Percentiles rank a stretch among this genome's conserved stretches.
Conservation (phyloP, 2,797 vertebrate species). For the Notamacropus eugenii region DNA sequence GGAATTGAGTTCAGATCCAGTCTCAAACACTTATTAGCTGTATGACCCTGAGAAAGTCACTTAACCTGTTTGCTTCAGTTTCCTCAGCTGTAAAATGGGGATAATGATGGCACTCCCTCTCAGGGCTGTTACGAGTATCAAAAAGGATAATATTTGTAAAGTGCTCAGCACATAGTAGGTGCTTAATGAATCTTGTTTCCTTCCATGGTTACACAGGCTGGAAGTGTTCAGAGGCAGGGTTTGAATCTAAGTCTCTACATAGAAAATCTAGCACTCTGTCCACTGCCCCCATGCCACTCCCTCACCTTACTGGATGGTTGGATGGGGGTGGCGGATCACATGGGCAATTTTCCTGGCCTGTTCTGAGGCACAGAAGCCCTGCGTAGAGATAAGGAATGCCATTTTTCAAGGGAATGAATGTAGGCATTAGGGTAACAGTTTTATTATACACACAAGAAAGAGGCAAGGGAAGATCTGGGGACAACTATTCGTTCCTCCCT, state of each 20-base stretch:
- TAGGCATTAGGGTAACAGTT: not conserved
- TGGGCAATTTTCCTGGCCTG: not conserved
- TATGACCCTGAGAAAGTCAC: not conserved
- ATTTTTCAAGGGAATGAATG: not conserved
- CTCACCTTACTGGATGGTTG: not conserved
- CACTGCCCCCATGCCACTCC: not conserved
- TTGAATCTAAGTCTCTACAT: not conserved
- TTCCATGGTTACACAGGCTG: not conserved
- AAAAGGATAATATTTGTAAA: not conserved
- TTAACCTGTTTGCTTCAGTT: not conserved
- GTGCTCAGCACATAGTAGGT: not conserved
- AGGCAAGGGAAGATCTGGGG: not conserved
- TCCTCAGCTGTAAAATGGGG: not conserved
- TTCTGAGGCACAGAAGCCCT: not conserved
- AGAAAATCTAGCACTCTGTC: not conserved
- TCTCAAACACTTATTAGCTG: not conserved
- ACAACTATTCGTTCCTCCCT: not conserved
- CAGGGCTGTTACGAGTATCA: not conserved
- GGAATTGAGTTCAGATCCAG: not conserved
- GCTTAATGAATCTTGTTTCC: not conserved
- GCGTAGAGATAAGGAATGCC: not conserved
- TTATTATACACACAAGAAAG: not conserved
- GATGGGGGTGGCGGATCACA: not conserved
- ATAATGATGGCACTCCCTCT: not conserved
- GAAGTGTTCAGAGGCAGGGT: not conserved